Evolutionary conservation across 2,797 vertebrate genomes (phyloP).

Genomic region (Centropyge bicolor): DNA sequence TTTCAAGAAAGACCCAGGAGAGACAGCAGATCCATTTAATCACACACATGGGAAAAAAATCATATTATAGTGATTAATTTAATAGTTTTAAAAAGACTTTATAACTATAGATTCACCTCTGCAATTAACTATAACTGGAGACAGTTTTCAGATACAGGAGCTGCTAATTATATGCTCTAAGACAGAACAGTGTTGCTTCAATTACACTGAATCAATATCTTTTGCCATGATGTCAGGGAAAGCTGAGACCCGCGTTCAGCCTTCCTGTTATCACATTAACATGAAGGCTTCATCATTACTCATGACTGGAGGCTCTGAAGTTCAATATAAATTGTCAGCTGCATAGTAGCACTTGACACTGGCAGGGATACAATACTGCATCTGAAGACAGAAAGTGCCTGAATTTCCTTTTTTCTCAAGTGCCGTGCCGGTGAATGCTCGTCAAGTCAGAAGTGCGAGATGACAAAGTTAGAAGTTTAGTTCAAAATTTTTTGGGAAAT

Average conservation of each 20-base stretch:
- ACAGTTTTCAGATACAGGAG: constrained; percentile 77
- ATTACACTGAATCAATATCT: constrained; percentile 78
- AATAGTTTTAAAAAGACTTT: constrained; percentile 53
- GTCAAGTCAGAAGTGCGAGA: constrained; percentile 16
- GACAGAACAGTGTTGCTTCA: constrained; percentile 72
- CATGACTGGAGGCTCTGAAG: constrained; percentile 46
- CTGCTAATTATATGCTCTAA: constrained; percentile 77
- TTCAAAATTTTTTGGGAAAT: neutral
- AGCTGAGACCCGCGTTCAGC: constrained; percentile 70
- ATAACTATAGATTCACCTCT: constrained; percentile 41
- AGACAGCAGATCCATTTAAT: constrained; percentile 29
- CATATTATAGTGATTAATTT: constrained; percentile 38
- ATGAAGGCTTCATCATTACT: constrained; percentile 75
- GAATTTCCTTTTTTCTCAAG: constrained; percentile 6
- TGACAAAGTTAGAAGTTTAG: neutral
- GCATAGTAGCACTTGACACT: constrained; percentile 36
- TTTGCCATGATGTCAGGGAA: constrained; percentile 75
- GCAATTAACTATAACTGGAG: constrained; percentile 66
- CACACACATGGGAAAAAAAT: constrained; percentile 7
- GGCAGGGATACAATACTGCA: constrained; percentile 9
- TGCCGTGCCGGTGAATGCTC: neutral
- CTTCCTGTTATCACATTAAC: constrained; percentile 78
- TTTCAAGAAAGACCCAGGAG: neutral
- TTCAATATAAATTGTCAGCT: constrained; percentile 58
- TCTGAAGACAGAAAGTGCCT: constrained; percentile 15